Evolutionary conservation across 2,797 vertebrate genomes (phyloP), one percentile per base, ranked within the genome.

Genomic region (Hippopotamyrus pictus): DNA sequence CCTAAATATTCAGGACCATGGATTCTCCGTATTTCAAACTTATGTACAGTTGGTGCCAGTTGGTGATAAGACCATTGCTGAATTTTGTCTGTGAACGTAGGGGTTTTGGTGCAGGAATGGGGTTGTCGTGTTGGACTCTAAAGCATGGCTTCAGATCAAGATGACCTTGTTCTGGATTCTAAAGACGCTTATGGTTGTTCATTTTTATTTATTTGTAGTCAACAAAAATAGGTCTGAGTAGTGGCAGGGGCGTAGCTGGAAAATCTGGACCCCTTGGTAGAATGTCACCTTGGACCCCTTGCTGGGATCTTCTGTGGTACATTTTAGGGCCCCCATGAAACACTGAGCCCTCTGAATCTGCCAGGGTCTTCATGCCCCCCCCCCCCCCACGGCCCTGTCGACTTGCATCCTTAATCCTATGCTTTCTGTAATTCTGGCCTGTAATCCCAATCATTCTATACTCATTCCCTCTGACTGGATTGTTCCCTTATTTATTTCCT

Each of bases 1-100:
- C 50, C 86, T 54, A 65, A 87, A 87, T 12, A 19, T 69, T 89
- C 62, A 19, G 41, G 59, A 33, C n/a, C 48, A 86, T 79, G 84
- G 51, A 76, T 89, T 89, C 33, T 6, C 89, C 46, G 11, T 86
- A 54, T 54, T 62, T 86, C 48, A 53, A 41, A 87, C 14, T 19
- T 59, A 76, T 89, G 33, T 89, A 25, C 48, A 54, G 59, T 86
- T 89, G 46, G 22, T 89, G 59, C 41, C 48, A 17, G 88, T 48
- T 65, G 84, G 44, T 29, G 48, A 69, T 86, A 9, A 51, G 22
- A n/a, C 3, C 8, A 17, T 12, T 51, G 33, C 37, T 44, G 79
- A 69, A 7, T 41, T 53, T 48, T n/a, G 33, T 44, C 54, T 37
- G n/a, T 46, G 37, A 25, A 65, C 8, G 12, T 12, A 22, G 33